Evolutionary conservation across 2,797 vertebrate genomes (phyloP).

Genomic region (Chaenodraco wilsoni): DNA sequence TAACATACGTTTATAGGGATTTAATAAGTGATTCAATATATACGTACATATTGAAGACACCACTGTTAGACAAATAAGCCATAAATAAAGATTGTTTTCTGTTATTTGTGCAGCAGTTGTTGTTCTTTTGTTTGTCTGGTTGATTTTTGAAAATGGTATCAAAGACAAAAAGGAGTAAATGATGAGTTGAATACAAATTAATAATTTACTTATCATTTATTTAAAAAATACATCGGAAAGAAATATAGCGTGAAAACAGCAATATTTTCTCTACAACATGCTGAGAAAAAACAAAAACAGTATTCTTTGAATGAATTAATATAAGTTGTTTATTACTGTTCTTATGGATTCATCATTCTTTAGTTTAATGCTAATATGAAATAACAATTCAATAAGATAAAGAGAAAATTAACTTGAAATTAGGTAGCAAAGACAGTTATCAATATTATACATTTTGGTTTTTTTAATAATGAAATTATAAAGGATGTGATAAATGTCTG

Average conservation of each 20-base stretch:
- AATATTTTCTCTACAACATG: background rate
- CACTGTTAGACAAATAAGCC: background rate
- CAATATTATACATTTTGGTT: background rate
- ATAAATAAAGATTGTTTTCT: background rate
- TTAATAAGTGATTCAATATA: background rate
- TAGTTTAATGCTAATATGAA: background rate
- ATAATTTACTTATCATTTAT: too few species aligned
- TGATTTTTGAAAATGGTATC: background rate
- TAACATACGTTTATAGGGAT: background rate
- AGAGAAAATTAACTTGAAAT: background rate
- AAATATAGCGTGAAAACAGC: background rate
- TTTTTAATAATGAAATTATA: background rate
- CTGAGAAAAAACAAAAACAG: background rate
- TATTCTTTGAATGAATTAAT: background rate
- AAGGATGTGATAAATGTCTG: background rate
- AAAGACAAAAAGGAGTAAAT: background rate
- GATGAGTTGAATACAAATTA: background rate
- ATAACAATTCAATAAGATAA: background rate
- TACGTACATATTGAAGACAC: background rate
- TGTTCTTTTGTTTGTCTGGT: background rate
- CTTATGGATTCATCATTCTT: background rate
- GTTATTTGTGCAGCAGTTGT: background rate
- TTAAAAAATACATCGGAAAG: background rate
- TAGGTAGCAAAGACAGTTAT: background rate
- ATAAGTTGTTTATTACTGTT: background rate